Evolutionary conservation across 2,797 vertebrate species (phyloP).

Genomic region (Strix occidentalis): DNA sequence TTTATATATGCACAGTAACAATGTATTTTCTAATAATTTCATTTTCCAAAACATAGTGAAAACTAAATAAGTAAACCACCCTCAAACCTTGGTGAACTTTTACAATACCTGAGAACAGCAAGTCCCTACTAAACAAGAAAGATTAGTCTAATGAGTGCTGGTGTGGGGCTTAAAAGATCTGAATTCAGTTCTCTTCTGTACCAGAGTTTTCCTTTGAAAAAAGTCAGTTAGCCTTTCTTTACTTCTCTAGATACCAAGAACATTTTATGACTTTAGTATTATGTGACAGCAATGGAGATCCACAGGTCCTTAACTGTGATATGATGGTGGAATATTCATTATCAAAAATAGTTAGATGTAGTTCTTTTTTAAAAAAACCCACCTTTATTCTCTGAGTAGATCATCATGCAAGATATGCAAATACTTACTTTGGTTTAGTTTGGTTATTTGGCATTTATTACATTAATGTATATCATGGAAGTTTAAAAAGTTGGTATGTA

Average conservation of each 20-base stretch:
- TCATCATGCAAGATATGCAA: background rate
- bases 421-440: background rate
- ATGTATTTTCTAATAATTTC: background rate
- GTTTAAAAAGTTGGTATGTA: background rate
- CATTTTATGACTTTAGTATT: background rate
- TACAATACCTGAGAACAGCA: background rate
- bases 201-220: background rate
- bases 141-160: background rate
- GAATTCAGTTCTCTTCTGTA: background rate
- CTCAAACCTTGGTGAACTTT: background rate
- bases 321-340: background rate
- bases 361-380: background rate
- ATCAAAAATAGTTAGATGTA: background rate
- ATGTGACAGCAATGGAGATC: background rate
- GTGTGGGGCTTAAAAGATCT: background rate
- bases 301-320: fast-evolving
- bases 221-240: background rate
- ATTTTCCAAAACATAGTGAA: background rate
- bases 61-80: background rate
- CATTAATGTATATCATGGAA: background rate
- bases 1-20: background rate
- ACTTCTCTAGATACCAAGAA: background rate
- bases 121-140: background rate
- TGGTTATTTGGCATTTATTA: background rate
- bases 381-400: background rate